phyloP scores from a whole-genome alignment of 2,888 invertebrate species.

The Andrena hattorfiana region DNA sequence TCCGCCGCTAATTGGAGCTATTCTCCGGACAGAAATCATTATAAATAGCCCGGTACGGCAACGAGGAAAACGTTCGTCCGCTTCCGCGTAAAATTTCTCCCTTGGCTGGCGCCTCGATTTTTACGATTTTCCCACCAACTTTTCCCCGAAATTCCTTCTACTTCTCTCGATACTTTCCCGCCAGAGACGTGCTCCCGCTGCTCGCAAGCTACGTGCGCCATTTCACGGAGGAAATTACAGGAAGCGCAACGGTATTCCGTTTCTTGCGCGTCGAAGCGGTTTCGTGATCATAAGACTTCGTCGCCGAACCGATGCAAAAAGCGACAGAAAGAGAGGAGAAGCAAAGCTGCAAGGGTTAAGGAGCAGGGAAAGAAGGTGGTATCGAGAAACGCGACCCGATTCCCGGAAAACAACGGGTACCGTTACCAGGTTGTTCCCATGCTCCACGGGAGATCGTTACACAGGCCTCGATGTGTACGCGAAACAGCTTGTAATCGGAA shows the following conservation, averaged over 20 bases:
- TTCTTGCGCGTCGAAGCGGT: conserved; percentile 49
- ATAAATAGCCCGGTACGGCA: too few relatives aligned
- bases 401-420: conserved; percentile 65
- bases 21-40: background rate
- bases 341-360: too few relatives aligned
- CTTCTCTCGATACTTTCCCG: background rate
- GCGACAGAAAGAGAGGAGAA: background rate
- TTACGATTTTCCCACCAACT: conserved; percentile 7
- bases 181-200: background rate
- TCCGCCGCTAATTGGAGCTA: background rate
- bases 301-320: background rate
- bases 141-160: conserved; percentile 13
- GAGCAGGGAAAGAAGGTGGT: background rate
- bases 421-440: conserved; percentile 58
- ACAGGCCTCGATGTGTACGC: conserved; percentile 28
- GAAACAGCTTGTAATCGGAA: conserved; percentile 48
- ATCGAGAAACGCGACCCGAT: conserved; percentile 52
- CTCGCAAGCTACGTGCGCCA: conserved; percentile 13
- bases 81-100: background rate
- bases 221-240: conserved; percentile 56
- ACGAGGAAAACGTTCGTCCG: background rate
- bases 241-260: conserved; percentile 56
- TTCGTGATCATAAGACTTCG: conserved; percentile 50
- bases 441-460: conserved; percentile 42
- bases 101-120: background rate